Conservation (phyloP, 2,888 invertebrate species). For the Acrocyrtus sp. region DNA sequence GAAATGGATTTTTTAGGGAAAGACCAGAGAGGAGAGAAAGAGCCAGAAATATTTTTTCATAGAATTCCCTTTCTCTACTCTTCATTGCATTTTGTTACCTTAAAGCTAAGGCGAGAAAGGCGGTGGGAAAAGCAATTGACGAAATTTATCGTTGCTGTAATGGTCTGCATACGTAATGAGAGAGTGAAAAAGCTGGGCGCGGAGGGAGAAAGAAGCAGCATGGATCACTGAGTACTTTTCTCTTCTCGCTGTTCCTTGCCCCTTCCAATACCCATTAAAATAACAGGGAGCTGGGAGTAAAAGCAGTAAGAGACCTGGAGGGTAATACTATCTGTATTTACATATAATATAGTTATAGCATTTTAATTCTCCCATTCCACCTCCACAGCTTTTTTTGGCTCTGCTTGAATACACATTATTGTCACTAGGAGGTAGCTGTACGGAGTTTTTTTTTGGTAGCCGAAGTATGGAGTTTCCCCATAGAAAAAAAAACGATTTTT, state of each 20-base stretch:
- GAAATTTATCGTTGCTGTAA: conserved; percentile 52
- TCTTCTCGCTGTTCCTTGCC: too few relatives aligned
- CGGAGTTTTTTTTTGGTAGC: background rate
- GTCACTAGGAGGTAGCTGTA: too few relatives aligned
- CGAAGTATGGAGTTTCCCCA: background rate
- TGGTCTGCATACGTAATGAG: conserved; percentile 53
- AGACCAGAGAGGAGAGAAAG: too few relatives aligned
- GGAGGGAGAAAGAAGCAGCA: conserved; percentile 18
- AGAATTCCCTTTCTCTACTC: conserved; percentile 18
- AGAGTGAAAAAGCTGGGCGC: too few relatives aligned
- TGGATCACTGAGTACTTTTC: too few relatives aligned
- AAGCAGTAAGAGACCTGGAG: background rate
- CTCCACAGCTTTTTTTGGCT: too few relatives aligned
- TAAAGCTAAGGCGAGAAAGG: conserved; percentile 30
- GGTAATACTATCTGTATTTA: conserved; percentile 28
- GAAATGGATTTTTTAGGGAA: conserved; percentile 52
- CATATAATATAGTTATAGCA: conserved; percentile 18
- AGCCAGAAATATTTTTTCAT: too few relatives aligned
- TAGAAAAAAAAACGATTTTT: background rate
- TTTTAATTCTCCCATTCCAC: conserved; percentile 21
- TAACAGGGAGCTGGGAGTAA: too few relatives aligned
- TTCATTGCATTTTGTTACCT: conserved; percentile 18
- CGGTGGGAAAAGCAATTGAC: conserved; percentile 52
- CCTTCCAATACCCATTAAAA: too few relatives aligned
- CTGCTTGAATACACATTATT: too few relatives aligned